phyloP scores from a whole-genome alignment of 2,888 invertebrate genomes.

The Flexamia atlantica region DNA sequence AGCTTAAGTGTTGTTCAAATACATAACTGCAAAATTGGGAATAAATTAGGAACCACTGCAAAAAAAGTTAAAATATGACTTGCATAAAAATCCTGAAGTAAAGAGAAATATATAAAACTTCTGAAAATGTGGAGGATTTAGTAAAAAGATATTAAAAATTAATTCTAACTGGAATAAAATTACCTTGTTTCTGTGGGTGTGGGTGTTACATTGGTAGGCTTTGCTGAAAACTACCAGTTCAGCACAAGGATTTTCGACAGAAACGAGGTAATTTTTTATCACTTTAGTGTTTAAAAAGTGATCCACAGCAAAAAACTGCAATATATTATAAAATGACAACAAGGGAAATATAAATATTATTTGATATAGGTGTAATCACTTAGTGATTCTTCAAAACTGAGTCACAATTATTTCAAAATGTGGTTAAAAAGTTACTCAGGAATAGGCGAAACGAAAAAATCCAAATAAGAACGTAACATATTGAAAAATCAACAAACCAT shows the following conservation, averaged over 20 bases:
- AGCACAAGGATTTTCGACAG: no score
- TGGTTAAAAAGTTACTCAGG: no score
- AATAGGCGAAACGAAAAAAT: not conserved
- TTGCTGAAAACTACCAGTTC: no score
- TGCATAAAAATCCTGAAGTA: not conserved
- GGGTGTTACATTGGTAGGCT: no score
- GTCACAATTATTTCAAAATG: not conserved
- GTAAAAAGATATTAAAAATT: not conserved
- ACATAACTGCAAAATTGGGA: not conserved
- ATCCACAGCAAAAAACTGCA: no score
- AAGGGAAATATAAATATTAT: not conserved
- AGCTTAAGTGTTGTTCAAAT: slow-evolving; percentile 11
- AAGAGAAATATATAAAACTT: not conserved
- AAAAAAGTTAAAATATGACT: not conserved
- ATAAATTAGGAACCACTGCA: not conserved
- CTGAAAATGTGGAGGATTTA: not conserved
- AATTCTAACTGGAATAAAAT: not conserved
- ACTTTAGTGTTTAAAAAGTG: no score
- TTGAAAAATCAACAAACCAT: slow-evolving; percentile 1
- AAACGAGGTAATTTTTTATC: no score
- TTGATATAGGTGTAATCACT: not conserved
- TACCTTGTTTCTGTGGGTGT: no score
- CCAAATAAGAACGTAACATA: not conserved
- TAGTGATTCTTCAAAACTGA: not conserved
- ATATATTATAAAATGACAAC: not conserved